phyloP scores from a whole-genome alignment of 2,888 invertebrate species.

The Campopleginae sp. region DNA sequence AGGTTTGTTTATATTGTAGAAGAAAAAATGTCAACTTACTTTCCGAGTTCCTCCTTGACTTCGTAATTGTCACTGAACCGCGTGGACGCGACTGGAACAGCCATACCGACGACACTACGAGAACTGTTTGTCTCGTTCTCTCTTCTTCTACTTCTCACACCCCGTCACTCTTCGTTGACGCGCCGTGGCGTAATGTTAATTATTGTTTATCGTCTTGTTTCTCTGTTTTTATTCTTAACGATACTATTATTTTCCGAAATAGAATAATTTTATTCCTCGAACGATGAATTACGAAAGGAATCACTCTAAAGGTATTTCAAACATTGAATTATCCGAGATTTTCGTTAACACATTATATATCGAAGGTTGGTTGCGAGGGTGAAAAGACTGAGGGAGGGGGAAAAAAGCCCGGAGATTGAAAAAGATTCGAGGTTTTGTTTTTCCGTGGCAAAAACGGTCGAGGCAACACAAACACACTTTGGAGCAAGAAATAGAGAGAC shows the following conservation, averaged over 20 bases:
- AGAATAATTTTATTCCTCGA: slow-evolving; percentile 7
- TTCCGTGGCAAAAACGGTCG: slow-evolving; percentile 41
- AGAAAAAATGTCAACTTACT: slow-evolving; percentile 88
- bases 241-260: slow-evolving; percentile 8
- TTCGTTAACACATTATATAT: slow-evolving; percentile 33
- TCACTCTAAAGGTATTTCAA: slow-evolving; percentile 23
- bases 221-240: not conserved
- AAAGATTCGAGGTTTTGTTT: slow-evolving; percentile 29
- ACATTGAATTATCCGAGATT: slow-evolving; percentile 41
- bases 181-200: slow-evolving; percentile 4
- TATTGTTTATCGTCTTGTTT: not conserved
- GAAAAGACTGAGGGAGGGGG: slow-evolving; percentile 63
- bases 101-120: slow-evolving; percentile 87
- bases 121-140: slow-evolving; percentile 51
- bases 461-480: slow-evolving; percentile 59
- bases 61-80: slow-evolving; percentile 99
- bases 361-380: not conserved
- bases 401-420: slow-evolving; percentile 48
- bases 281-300: slow-evolving; percentile 32
- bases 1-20: not conserved
- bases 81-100: slow-evolving; percentile 96
- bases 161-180: slow-evolving; percentile 29
- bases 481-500: slow-evolving; percentile 24
- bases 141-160: slow-evolving; percentile 38
- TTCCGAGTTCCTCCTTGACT: slow-evolving; percentile 99